Evolutionary conservation across 2,113 vertebrate species (phyloP).

Genomic region (Phrynocephalus versicolor): DNA sequence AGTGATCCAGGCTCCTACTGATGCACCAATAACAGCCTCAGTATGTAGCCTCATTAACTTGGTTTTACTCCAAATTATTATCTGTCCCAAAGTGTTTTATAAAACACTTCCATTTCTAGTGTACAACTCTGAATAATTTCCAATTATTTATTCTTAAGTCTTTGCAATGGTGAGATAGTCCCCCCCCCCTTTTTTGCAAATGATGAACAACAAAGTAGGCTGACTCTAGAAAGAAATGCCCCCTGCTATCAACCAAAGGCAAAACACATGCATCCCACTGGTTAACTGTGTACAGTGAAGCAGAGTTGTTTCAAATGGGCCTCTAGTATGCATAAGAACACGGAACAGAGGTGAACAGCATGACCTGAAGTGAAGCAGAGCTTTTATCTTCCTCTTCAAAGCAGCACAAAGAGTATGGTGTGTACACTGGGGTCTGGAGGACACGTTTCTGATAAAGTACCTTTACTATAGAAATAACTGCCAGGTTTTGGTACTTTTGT

Average conservation of each 20-base stretch:
- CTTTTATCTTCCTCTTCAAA: not conserved
- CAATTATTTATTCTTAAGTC: not conserved
- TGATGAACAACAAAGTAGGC: not conserved
- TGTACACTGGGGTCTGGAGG: not conserved
- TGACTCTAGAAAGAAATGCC: not conserved
- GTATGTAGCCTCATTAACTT: not conserved
- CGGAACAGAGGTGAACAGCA: not conserved
- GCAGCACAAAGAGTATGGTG: not conserved
- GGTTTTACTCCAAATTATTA: not conserved
- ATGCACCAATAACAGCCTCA: not conserved
- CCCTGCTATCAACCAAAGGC: not conserved
- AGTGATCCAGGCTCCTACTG: not conserved
- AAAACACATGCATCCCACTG: not conserved
- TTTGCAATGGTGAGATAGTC: not conserved
- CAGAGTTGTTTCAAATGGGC: not conserved
- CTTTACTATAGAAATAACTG: not conserved
- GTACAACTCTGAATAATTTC: not conserved
- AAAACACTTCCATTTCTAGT: not conserved
- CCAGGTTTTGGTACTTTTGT: not conserved
- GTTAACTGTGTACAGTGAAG: not conserved
- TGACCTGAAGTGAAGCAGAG: not conserved
- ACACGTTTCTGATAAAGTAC: not conserved
- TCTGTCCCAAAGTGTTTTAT: not conserved
- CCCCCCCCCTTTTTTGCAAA: no score
- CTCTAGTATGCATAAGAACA: not conserved